A percentile compares a stretch with the other conserved stretches of the same genome.
phyloP scores from a whole-genome alignment of 2,888 invertebrate species.

The Drosophila tanythrix region DNA sequence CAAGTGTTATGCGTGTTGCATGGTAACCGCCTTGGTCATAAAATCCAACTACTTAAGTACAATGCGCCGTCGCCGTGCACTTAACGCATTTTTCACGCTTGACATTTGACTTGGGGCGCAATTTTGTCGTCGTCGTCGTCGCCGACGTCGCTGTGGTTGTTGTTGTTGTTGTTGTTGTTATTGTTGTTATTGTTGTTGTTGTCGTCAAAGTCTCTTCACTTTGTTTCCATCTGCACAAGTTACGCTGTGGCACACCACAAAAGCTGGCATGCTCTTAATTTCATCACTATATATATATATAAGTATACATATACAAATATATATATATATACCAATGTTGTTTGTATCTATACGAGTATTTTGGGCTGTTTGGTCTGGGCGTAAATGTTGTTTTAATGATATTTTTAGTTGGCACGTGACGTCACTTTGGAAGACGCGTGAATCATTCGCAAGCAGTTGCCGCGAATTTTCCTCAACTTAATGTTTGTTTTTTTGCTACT shows the following conservation, averaged over 20 bases:
- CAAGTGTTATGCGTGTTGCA: slow-evolving; percentile 44
- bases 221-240: slow-evolving; percentile 29
- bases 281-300: slow-evolving; percentile 22
- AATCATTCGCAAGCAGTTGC: slow-evolving; percentile 46
- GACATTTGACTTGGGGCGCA: slow-evolving; percentile 84
- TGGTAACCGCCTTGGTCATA: slow-evolving; percentile 55
- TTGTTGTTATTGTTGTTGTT: slow-evolving; percentile 31
- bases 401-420: slow-evolving; percentile 77
- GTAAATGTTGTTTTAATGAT: slow-evolving; percentile 69
- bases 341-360: slow-evolving; percentile 34
- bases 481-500: slow-evolving; percentile 31
- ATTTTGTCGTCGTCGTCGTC: slow-evolving; percentile 67
- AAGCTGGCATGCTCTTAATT: slow-evolving; percentile 71
- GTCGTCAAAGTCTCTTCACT: slow-evolving; percentile 55
- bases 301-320: slow-evolving; percentile 12
- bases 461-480: slow-evolving; percentile 44
- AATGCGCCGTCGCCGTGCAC: slow-evolving; percentile 77
- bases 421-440: slow-evolving; percentile 60
- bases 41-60: slow-evolving; percentile 74
- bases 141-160: background rate
- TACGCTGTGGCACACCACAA: slow-evolving; percentile 25
- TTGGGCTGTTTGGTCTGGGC: slow-evolving; percentile 49
- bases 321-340: slow-evolving; percentile 9
- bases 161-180: background rate
- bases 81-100: slow-evolving; percentile 84